Evolutionary conservation across 2,888 invertebrate species (phyloP), one percentile per base, ranked within the genome.

Genomic region (Cerastis rubricosa): DNA sequence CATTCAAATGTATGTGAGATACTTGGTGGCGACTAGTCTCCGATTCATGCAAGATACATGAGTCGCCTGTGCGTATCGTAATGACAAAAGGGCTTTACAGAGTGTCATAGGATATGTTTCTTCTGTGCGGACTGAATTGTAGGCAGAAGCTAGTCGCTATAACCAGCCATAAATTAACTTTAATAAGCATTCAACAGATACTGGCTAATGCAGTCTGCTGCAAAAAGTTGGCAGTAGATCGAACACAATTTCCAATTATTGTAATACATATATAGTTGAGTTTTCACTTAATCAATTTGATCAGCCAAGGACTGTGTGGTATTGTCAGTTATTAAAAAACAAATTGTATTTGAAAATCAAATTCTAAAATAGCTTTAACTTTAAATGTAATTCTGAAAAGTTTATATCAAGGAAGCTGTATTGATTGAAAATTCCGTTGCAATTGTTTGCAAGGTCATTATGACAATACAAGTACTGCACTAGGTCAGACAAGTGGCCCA

Each of bases 401-500:
- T 17, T 14, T 14, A 25, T 25, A 17, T n/a, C 25, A 65, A 43
- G 49, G 47, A 65, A 57, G 29, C 43, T 49, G 51, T 63, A 25
- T 25, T 43, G 17, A 57, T 45, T 63, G 17, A 51, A 22, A 54
- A 54, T 19, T 54, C 14, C 14, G 78, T 54, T 25, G 63, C 1
- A 40, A 63, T 76, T 29, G 11, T 45, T 76, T n/a, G 17, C 74
- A 74, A 54, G 47, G 54, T 63, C 29, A 19, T 74, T 80, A 74
- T 63, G 47, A 74, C 54, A 79, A 71, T 54, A 17, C 25, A 9
- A 68, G 35, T 59, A 40, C 45, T 59, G 25, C 19, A 49, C 43
- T 35, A 70, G 51, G 51, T 59, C 14, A 61, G n/a, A 51, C 59
- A 54, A 76, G 45, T 5, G 7, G 12, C 29, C 19, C 8, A 25